Conservation (phyloP, 2,113 vertebrate species). For the Syrmaticus mikado region DNA sequence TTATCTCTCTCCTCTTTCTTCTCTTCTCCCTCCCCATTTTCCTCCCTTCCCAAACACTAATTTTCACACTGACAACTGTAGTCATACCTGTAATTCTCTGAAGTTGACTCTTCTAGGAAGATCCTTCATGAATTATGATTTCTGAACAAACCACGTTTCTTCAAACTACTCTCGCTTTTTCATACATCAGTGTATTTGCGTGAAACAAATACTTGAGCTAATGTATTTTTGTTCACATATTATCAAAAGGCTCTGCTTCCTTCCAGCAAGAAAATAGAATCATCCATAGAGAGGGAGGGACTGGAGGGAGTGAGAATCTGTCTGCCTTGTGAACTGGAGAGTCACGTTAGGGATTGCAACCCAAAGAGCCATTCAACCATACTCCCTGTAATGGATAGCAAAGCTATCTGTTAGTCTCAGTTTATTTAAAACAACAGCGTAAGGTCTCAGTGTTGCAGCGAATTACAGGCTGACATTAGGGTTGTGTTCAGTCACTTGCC, state of each 20-base stretch:
- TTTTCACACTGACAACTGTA: constrained; percentile 13
- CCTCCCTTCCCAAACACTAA: constrained; percentile 15
- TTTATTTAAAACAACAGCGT: background rate
- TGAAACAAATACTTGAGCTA: background rate
- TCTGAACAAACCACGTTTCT: background rate
- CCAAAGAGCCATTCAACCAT: background rate
- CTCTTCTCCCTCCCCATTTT: constrained; percentile 26
- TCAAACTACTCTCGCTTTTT: background rate
- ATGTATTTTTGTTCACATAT: background rate
- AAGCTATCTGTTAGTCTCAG: background rate
- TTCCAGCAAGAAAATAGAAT: background rate
- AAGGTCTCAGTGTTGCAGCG: background rate
- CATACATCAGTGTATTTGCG: background rate
- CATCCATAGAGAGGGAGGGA: background rate
- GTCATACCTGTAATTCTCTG: background rate
- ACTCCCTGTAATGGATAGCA: background rate
- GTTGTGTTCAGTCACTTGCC: background rate
- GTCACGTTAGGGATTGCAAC: background rate
- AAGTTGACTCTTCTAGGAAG: background rate
- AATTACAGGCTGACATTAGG: background rate
- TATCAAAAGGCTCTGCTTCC: background rate
- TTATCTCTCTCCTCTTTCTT: constrained; percentile 26
- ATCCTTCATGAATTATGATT: background rate
- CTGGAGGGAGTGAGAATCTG: background rate
- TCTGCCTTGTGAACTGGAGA: background rate